Conservation (phyloP, 2,797 vertebrate species). For the Arvicola amphibius region DNA sequence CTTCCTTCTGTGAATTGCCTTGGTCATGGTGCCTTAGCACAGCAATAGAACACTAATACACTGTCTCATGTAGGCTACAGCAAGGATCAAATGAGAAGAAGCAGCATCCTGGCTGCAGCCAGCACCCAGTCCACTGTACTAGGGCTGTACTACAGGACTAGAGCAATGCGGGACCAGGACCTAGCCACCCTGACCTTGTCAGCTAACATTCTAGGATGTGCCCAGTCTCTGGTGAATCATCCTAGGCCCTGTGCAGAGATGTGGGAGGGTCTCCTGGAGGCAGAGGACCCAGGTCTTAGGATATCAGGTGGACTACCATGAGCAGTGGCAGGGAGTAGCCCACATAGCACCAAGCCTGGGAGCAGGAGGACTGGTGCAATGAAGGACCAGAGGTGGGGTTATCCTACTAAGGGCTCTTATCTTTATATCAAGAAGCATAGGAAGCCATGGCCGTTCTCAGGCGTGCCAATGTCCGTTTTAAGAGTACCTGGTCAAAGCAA, state of each 20-base stretch:
- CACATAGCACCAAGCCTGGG: neutral
- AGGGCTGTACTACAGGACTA: neutral
- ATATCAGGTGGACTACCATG: neutral
- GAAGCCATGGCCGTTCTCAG: neutral
- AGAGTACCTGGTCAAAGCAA: neutral
- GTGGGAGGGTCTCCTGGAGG: neutral
- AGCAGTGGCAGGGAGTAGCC: too few relatives aligned
- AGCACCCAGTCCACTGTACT: neutral
- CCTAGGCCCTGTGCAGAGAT: neutral
- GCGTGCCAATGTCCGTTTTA: neutral
- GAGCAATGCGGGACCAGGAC: neutral
- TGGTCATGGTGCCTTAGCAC: neutral
- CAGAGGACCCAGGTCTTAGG: neutral
- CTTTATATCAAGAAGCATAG: slow-evolving; percentile 12
- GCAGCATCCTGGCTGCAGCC: fast-evolving
- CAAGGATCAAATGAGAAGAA: fast-evolving
- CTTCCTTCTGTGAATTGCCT: neutral
- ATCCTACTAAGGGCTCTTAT: neutral
- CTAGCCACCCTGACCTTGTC: neutral
- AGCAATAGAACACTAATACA: neutral
- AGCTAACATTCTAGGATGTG: neutral
- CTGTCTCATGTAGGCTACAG: neutral
- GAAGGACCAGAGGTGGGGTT: neutral
- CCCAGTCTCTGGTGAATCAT: neutral
- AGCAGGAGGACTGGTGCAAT: fast-evolving